Conservation (phyloP, 2,113 vertebrate species). For the Sylvietta virens region DNA sequence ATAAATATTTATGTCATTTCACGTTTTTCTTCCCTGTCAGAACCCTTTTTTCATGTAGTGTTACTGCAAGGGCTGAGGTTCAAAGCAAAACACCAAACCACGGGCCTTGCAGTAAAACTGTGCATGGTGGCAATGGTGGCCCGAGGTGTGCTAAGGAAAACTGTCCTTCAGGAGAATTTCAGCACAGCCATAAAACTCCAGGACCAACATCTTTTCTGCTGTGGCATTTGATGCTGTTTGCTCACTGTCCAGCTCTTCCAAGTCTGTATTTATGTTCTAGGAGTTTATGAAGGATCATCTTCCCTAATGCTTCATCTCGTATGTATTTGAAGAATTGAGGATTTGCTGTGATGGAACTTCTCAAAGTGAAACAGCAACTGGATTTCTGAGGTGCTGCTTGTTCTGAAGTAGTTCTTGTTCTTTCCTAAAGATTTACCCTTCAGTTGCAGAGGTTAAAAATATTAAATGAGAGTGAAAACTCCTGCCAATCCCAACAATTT, state of each 20-base stretch:
- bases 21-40: background rate
- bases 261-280: background rate
- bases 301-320: background rate
- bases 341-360: background rate
- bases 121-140: fast-evolving
- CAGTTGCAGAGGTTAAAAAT: background rate
- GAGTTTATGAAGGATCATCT: background rate
- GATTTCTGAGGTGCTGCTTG: background rate
- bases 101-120: background rate
- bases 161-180: background rate
- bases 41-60: background rate
- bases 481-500: background rate
- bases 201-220: fast-evolving
- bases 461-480: background rate
- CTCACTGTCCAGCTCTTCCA: background rate
- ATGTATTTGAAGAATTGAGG: fast-evolving
- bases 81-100: background rate
- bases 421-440: background rate
- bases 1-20: background rate
- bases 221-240: background rate
- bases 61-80: background rate
- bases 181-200: background rate
- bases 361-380: background rate
- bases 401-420: background rate
- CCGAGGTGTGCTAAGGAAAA: background rate